Evolutionary conservation across 2,113 vertebrate genomes (phyloP).

Genomic region (Corapipo altera): DNA sequence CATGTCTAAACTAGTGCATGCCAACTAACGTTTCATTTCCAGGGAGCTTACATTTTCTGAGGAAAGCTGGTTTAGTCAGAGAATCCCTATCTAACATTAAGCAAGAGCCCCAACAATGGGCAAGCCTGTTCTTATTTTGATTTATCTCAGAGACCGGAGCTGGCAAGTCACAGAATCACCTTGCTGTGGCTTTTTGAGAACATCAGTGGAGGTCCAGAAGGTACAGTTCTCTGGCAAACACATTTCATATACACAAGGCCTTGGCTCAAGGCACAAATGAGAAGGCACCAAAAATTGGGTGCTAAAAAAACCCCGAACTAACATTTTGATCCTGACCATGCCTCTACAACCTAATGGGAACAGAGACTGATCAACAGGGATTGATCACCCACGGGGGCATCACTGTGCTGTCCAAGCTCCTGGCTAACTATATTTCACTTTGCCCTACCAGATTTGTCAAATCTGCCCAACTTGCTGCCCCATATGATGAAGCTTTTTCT

Average conservation of each 20-base stretch:
- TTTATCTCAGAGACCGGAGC: background rate
- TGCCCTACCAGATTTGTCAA: background rate
- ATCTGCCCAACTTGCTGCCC: background rate
- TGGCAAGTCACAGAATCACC: background rate
- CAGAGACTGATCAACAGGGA: background rate
- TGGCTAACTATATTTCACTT: background rate
- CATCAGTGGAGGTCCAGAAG: background rate
- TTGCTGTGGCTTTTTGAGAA: background rate
- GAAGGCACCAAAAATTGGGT: background rate
- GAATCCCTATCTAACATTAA: background rate
- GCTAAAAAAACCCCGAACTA: background rate
- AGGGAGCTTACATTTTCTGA: background rate
- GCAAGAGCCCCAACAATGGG: background rate
- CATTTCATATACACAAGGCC: background rate
- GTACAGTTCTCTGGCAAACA: background rate
- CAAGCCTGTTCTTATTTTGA: background rate
- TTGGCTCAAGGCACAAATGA: background rate
- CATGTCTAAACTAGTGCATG: background rate
- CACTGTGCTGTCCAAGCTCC: background rate
- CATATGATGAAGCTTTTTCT: background rate
- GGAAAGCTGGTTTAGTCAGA: background rate
- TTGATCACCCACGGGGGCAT: background rate
- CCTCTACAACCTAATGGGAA: background rate
- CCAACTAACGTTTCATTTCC: background rate
- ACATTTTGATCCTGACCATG: background rate